phyloP scores from a whole-genome alignment of 2,113 vertebrate genomes.

The Tenrec ecaudatus region DNA sequence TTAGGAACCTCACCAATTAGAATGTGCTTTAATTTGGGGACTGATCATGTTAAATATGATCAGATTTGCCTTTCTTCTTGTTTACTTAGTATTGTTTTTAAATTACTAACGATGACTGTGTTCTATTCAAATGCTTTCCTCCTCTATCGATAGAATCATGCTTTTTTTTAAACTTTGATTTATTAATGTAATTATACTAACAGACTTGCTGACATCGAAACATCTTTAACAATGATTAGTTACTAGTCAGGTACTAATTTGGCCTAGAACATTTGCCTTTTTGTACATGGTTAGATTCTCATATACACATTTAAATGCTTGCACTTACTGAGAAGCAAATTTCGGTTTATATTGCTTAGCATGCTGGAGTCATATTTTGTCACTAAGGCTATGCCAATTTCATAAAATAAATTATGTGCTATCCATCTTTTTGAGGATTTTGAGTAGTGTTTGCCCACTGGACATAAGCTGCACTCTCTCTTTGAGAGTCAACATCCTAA shows the following conservation, averaged over 20 bases:
- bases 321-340: not conserved
- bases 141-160: conserved; percentile 50
- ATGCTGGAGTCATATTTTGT: not conserved
- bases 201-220: conserved; percentile 58
- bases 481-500: conserved; percentile 2
- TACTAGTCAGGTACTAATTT: conserved; percentile 54
- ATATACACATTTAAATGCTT: conserved; percentile 29
- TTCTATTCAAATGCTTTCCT: conserved; percentile 54
- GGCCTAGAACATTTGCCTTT: not conserved
- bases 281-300: not conserved
- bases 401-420: not conserved
- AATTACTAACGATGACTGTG: conserved; percentile 1
- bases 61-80: conserved; percentile 28
- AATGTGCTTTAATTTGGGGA: not conserved
- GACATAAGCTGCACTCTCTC: not conserved
- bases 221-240: conserved; percentile 34
- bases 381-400: conserved; percentile 9
- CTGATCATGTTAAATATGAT: not conserved
- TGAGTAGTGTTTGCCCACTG: not conserved
- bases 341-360: not conserved
- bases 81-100: conserved; percentile 29
- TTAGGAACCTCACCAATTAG: not conserved
- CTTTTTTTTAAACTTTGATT: conserved; percentile 56
- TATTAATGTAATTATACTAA: conserved; percentile 70
- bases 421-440: not conserved